Evolutionary conservation across 1,140 invertebrate species (phyloP), one percentile per base, ranked within the genome.

Genomic region (Leptinotarsa defecta): DNA sequence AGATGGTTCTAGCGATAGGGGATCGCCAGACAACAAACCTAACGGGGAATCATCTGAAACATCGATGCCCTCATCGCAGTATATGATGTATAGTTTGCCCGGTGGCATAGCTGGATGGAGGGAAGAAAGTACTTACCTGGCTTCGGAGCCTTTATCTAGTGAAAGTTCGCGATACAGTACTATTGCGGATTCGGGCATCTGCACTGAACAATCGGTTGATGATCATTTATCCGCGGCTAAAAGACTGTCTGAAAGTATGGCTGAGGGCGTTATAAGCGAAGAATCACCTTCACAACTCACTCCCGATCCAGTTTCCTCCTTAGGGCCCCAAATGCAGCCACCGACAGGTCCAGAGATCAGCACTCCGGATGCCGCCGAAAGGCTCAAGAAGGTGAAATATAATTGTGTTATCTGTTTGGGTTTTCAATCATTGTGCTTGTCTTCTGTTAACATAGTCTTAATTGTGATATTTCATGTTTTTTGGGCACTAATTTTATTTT

Each of bases 51-150:
- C 71, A 75, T 70, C 57, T 48, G 72, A 43, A 27, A 61, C 70
- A 19, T 68, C 71, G 27, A 52, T 78, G 68, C 74, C 74, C 27
- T 19, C 52, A 15, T 74, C 78, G 3, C 76, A 75, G 68, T 79
- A 76, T 61, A 73, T 73, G 43, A 78, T 79, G 63, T 81, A 81
- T 57, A 80, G 69, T 86, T 86, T 94, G 67, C 93, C 93, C 5
- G 91, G 92, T 74, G 92, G 93, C 68, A 90, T 94, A 77, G 92
- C 92, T 86, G 92, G 92, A 81, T 95, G 94, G 93, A 91, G 90
- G 83, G 94, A 94, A 84, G 90, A 94, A 83, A 95, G 92, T 85
- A 95, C 94, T 68, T 94, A 94, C 83, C 86, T 95, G 79, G 89
- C 89, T 79, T 78, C 86, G 74, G 90, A 90, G 82, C 86, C 80